Conservation (phyloP, 2,113 vertebrate species). For the Cromileptes altivelis region DNA sequence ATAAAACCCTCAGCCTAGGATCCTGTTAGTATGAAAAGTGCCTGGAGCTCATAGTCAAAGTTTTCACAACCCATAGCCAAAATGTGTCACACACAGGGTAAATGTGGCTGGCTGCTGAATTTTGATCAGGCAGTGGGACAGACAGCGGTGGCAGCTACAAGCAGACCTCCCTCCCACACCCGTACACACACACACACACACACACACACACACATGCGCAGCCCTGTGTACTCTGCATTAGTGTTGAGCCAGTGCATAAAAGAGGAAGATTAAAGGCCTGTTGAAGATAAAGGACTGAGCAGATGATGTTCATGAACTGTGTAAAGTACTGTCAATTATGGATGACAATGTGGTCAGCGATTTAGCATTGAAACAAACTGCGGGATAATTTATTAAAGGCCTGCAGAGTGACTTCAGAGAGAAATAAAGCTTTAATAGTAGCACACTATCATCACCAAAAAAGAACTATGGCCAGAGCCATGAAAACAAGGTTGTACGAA, state of each 20-base stretch:
- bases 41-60: constrained; percentile 66
- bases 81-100: constrained; percentile 53
- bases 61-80: constrained; percentile 67
- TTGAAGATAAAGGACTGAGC: constrained; percentile 65
- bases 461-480: constrained; percentile 3
- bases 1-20: constrained; percentile 47
- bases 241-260: constrained; percentile 62
- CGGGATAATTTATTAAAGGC: constrained; percentile 40
- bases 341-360: constrained; percentile 54
- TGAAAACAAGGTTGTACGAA: constrained; percentile 9
- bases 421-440: constrained; percentile 27
- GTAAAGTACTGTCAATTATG: constrained; percentile 59
- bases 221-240: constrained; percentile 53
- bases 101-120: constrained; percentile 66
- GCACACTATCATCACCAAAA: background rate
- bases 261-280: constrained; percentile 65
- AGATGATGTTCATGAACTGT: constrained; percentile 54
- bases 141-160: constrained; percentile 37
- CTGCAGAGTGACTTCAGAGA: constrained; percentile 19
- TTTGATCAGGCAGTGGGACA: constrained; percentile 68
- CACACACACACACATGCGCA: background rate
- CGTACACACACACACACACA: too few species aligned
- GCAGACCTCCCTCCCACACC: background rate
- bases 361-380: constrained; percentile 55
- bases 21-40: constrained; percentile 62